Percentiles rank a stretch among this genome's conserved stretches.
These are phyloP conservation scores for Marmota monax DNA, from an alignment of 2,113 vertebrate genomes.

Conservation along the genomic window DNA sequence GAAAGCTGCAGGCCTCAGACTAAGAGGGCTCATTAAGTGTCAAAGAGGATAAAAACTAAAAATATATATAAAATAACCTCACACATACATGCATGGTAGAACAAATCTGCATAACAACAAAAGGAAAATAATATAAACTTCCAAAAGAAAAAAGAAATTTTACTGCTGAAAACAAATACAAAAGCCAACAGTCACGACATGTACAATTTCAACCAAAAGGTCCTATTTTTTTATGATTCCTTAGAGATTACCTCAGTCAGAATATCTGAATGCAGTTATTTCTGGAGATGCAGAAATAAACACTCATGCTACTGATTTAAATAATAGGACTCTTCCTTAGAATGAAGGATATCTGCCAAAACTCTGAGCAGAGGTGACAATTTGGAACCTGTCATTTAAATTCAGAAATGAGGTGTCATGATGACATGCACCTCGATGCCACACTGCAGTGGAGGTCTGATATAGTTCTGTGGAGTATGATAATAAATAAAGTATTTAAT, in stretches of 20 bases:
- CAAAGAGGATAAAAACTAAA: neutral
- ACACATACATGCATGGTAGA: neutral
- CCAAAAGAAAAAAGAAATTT: neutral
- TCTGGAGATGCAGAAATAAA: neutral
- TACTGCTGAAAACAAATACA: neutral
- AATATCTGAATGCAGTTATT: neutral
- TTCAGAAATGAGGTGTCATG: neutral
- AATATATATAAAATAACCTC: neutral
- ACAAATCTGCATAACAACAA: constrained; percentile 6
- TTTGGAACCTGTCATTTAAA: neutral
- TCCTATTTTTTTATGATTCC: neutral
- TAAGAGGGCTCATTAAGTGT: neutral
- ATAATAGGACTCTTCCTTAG: neutral
- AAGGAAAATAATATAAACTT: neutral
- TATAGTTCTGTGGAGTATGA: neutral
- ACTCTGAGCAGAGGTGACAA: neutral
- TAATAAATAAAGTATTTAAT: neutral
- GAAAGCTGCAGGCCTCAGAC: neutral
- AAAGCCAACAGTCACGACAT: neutral
- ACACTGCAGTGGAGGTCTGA: neutral
- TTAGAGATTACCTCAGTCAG: neutral
- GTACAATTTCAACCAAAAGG: neutral
- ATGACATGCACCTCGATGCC: neutral
- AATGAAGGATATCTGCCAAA: neutral
- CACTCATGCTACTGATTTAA: neutral